phyloP scores from a whole-genome alignment of 2,113 vertebrate genomes.

The Gobio gobio region DNA sequence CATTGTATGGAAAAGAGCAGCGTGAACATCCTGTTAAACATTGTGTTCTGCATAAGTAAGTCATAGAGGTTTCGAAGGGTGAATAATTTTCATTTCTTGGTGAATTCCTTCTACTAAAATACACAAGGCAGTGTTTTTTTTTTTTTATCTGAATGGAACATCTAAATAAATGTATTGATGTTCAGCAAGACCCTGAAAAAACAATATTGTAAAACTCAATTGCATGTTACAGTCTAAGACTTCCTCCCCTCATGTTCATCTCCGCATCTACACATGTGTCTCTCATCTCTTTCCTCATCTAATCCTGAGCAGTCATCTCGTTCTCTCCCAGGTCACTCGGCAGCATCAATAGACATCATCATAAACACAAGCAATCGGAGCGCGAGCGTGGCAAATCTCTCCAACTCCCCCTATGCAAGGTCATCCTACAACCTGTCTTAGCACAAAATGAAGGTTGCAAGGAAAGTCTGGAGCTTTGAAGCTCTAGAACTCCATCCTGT shows the following conservation, averaged over 20 bases:
- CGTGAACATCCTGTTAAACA: not conserved
- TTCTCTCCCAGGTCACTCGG: conserved; percentile 59
- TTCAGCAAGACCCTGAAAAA: conserved; percentile 4
- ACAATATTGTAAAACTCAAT: not conserved
- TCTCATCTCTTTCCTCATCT: conserved; percentile 67
- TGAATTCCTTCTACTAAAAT: conserved; percentile 4
- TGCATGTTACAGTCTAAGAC: not conserved
- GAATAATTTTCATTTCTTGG: not conserved
- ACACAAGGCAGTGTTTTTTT: not conserved
- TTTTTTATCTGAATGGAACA: not conserved
- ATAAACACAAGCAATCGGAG: conserved; percentile 60
- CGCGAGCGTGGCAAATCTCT: conserved; percentile 25
- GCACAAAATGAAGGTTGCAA: conserved; percentile 66
- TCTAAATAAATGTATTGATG: conserved; percentile 3
- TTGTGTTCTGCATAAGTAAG: not conserved
- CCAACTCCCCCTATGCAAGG: conserved; percentile 41
- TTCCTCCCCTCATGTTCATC: conserved; percentile 28
- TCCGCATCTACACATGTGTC: conserved; percentile 43
- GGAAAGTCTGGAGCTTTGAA: conserved; percentile 79
- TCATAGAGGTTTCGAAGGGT: not conserved
- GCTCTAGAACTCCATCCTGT: conserved; percentile 76
- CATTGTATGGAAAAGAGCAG: not conserved
- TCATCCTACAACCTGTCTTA: conserved; percentile 64
- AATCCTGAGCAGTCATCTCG: conserved; percentile 52
- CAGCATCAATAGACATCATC: conserved; percentile 66